Evolutionary conservation across 1,140 invertebrate species (phyloP).

Genomic region (Nephotettix cincticeps): DNA sequence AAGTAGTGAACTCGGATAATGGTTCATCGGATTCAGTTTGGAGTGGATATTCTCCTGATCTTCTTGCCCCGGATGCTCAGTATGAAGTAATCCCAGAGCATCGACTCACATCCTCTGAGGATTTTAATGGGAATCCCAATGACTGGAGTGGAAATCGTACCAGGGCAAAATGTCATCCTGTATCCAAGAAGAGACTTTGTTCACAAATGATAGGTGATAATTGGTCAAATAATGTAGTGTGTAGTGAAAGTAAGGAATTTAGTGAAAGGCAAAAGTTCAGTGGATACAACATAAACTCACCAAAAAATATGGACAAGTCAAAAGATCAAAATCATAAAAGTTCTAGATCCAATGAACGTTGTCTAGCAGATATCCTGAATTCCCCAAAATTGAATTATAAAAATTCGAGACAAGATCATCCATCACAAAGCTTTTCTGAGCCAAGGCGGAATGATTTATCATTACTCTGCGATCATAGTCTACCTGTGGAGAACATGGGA

Average conservation of each 20-base stretch:
- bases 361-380: constrained; percentile 4
- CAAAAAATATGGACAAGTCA: neutral
- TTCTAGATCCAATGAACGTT: neutral
- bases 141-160: constrained; percentile 12
- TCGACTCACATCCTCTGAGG: neutral
- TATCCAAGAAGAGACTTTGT: neutral
- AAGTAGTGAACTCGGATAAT: constrained; percentile 30
- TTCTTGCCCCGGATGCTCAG: constrained; percentile 60
- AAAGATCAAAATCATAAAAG: neutral
- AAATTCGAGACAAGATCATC: neutral
- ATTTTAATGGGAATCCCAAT: constrained; percentile 20
- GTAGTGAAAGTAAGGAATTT: neutral
- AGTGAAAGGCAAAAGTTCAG: neutral
- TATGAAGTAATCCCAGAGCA: constrained; percentile 56
- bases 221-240: neutral
- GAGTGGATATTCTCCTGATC: constrained; percentile 39
- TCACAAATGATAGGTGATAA: neutral
- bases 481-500: neutral
- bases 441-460: neutral
- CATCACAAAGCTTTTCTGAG: neutral
- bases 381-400: constrained; percentile 15
- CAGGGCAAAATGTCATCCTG: neutral
- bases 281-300: constrained; percentile 11
- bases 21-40: constrained; percentile 32
- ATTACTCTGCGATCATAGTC: neutral